Evolutionary conservation across 2,113 vertebrate genomes (phyloP).

Genomic region (Plectropomus leopardus): DNA sequence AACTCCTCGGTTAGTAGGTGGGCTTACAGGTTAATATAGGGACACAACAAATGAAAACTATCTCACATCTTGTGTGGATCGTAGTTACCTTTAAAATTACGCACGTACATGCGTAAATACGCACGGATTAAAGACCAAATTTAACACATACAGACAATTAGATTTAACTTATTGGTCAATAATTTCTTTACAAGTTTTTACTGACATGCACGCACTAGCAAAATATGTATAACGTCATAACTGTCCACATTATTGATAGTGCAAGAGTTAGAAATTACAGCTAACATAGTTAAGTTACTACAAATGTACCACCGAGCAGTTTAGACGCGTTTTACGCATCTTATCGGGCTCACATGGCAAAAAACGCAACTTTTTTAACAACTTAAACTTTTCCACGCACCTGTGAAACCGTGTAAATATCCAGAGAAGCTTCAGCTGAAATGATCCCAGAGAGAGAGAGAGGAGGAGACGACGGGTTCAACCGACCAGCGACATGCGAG

Average conservation of each 20-base stretch:
- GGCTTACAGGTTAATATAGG: too few species aligned
- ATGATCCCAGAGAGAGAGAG: constrained; percentile 14
- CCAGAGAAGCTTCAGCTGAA: constrained; percentile 2
- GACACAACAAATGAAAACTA: too few species aligned
- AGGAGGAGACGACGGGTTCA: constrained; percentile 8
- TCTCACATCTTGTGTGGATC: too few species aligned
- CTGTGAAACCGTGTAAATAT: constrained; percentile 29
- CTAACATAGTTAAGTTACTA: neutral
- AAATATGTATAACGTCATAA: neutral
- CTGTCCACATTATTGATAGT: too few species aligned
- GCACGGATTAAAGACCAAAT: too few species aligned
- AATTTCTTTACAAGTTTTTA: neutral
- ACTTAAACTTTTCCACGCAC: constrained; percentile 33
- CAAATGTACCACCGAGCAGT: neutral
- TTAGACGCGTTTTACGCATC: neutral
- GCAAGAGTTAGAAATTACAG: too few species aligned
- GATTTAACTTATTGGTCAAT: neutral
- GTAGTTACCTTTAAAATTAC: too few species aligned
- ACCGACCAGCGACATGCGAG: constrained; percentile 46
- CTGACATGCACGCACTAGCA: neutral
- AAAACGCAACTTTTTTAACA: neutral
- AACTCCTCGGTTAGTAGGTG: too few species aligned
- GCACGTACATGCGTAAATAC: too few species aligned
- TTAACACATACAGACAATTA: too few species aligned
- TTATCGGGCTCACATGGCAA: fast-evolving